Evolutionary conservation across 1,140 invertebrate species (phyloP).

Genomic region (Drosophila sproati): DNA sequence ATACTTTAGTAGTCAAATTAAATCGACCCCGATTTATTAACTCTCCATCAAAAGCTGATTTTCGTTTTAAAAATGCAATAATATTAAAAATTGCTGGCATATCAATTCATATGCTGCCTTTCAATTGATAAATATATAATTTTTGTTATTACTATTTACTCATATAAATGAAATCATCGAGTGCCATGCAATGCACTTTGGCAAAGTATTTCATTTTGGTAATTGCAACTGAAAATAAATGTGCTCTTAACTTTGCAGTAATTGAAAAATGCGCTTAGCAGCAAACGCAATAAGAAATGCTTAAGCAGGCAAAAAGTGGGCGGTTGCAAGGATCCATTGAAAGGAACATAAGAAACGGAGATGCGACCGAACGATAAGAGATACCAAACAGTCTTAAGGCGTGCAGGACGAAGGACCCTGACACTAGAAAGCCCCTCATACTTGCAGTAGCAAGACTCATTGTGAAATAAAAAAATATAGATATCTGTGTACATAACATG

Average conservation of each 20-base stretch:
- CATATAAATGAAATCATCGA: constrained; percentile 7
- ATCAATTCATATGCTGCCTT: not conserved
- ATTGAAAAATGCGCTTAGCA: constrained; percentile 50
- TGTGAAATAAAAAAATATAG: constrained; percentile 14
- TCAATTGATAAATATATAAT: not conserved
- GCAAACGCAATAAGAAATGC: constrained; percentile 32
- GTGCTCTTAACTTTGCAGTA: constrained; percentile 30
- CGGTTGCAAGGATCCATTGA: constrained; percentile 29
- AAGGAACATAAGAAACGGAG: constrained; percentile 25
- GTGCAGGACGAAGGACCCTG: not conserved
- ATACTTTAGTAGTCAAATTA: not conserved
- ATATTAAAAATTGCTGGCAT: no score
- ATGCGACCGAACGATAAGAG: constrained; percentile 39
- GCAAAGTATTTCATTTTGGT: constrained; percentile 52
- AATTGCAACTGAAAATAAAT: constrained; percentile 44
- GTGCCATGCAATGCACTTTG: constrained; percentile 18
- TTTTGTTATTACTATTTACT: not conserved
- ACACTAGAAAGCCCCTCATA: not conserved
- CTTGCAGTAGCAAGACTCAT: constrained; percentile 9
- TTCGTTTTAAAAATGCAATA: no score
- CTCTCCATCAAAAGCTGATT: no score
- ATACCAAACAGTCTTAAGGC: constrained; percentile 31
- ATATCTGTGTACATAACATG: not conserved
- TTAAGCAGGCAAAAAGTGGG: constrained; percentile 19
- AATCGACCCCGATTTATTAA: not conserved